A percentile compares a stretch with the other conserved stretches of the same genome.
These are phyloP conservation scores for Yponomeuta sedellus DNA, from an alignment of 2,888 invertebrate species.

Conservation along the genomic window DNA sequence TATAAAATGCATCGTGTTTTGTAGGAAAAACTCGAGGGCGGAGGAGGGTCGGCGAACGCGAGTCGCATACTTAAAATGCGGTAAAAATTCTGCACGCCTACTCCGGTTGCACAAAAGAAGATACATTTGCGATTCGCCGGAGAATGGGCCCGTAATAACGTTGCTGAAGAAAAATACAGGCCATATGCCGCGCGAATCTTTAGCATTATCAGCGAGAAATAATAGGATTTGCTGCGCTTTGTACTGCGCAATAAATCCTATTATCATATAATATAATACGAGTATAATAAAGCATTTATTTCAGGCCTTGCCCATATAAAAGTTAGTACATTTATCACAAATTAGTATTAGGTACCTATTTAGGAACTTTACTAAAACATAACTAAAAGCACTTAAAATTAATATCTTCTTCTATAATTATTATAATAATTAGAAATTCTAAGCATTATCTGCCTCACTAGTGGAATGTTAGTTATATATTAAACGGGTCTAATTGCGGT, in stretches of 20 bases:
- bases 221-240: background rate
- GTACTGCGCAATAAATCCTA: background rate
- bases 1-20: conserved; percentile 3
- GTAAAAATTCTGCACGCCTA: conserved; percentile 49
- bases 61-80: conserved; percentile 50
- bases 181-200: background rate
- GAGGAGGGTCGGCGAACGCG: conserved; percentile 40
- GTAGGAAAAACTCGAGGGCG: conserved; percentile 18
- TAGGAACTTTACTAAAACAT: too few relatives aligned
- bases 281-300: too few relatives aligned
- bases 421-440: too few relatives aligned
- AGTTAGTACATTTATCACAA: too few relatives aligned
- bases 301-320: too few relatives aligned
- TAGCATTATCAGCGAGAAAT: conserved; percentile 4
- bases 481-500: too few relatives aligned
- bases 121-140: conserved; percentile 23
- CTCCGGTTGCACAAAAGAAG: conserved; percentile 28
- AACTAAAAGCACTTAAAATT: too few relatives aligned
- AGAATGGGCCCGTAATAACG: conserved; percentile 25
- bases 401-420: too few relatives aligned
- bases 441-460: too few relatives aligned
- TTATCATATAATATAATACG: too few relatives aligned
- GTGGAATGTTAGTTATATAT: too few relatives aligned
- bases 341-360: too few relatives aligned
- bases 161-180: conserved; percentile 19